Conservation (phyloP, 2,113 vertebrate species). For the Mandrillus leucophaeus region DNA sequence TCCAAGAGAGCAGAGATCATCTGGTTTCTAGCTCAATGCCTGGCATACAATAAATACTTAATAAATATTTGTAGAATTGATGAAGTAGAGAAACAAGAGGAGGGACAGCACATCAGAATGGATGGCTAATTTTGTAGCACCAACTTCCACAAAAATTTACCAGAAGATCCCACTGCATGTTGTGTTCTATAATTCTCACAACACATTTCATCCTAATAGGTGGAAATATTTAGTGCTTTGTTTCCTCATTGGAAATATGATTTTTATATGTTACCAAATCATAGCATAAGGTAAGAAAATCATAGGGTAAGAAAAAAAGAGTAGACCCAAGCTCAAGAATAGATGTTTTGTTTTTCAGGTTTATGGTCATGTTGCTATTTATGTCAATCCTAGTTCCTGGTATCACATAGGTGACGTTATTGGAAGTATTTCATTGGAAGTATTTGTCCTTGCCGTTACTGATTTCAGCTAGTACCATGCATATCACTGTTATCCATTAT, state of each 20-base stretch:
- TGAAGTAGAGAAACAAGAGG: not conserved
- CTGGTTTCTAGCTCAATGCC: not conserved
- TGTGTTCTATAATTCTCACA: not conserved
- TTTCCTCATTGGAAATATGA: not conserved
- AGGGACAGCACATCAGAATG: not conserved
- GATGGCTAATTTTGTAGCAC: not conserved
- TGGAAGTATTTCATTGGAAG: not conserved
- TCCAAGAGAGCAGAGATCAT: not conserved
- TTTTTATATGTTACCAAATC: not conserved
- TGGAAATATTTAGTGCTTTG: not conserved
- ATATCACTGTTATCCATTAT: not conserved
- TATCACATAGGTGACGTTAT: not conserved
- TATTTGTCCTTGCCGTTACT: not conserved
- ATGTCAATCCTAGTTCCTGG: not conserved
- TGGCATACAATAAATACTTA: not conserved
- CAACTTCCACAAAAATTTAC: not conserved
- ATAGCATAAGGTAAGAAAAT: too few relatives aligned
- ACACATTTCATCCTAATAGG: not conserved
- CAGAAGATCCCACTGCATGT: not conserved
- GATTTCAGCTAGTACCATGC: not conserved
- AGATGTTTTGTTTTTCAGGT: not conserved
- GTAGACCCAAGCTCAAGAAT: not conserved
- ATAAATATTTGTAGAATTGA: not conserved
- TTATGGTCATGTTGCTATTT: not conserved
- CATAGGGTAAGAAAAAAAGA: not conserved